phyloP scores from a whole-genome alignment of 2,113 vertebrate species.

The Sterrhoptilus dennistouni region DNA sequence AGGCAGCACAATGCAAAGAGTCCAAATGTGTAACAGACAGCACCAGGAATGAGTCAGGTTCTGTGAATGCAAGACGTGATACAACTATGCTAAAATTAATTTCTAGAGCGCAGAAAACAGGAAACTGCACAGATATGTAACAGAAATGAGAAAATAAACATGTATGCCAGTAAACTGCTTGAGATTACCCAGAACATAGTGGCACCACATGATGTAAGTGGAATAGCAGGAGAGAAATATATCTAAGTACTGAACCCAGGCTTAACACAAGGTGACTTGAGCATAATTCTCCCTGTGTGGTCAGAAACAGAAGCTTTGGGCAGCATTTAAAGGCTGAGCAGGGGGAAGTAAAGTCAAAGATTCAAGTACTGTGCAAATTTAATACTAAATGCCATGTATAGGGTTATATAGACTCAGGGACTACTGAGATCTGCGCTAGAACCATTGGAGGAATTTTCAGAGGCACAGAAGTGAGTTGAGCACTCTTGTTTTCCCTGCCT shows the following conservation, averaged over 20 bases:
- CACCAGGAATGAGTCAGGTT: constrained; percentile 42
- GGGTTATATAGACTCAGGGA: neutral
- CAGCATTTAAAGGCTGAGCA: neutral
- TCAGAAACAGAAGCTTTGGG: neutral
- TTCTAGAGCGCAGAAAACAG: constrained; percentile 10
- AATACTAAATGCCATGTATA: neutral
- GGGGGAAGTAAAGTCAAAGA: neutral
- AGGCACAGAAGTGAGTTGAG: neutral
- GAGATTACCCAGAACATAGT: neutral
- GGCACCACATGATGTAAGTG: neutral
- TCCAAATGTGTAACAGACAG: constrained; percentile 44
- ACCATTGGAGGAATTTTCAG: neutral
- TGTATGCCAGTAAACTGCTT: neutral
- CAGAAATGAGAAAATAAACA: constrained; percentile 18
- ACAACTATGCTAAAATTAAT: constrained; percentile 43
- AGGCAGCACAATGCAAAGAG: constrained; percentile 10
- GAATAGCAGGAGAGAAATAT: neutral
- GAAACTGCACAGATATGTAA: constrained; percentile 22
- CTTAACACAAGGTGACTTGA: neutral
- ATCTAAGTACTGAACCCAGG: neutral
- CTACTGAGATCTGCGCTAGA: neutral
- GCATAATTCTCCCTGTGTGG: neutral
- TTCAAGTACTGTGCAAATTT: neutral
- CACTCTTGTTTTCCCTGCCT: neutral
- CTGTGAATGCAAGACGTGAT: neutral